Base-by-base conservation (phyloP, 2,888 invertebrate genomes). In the Drosophila anceps region DNA sequence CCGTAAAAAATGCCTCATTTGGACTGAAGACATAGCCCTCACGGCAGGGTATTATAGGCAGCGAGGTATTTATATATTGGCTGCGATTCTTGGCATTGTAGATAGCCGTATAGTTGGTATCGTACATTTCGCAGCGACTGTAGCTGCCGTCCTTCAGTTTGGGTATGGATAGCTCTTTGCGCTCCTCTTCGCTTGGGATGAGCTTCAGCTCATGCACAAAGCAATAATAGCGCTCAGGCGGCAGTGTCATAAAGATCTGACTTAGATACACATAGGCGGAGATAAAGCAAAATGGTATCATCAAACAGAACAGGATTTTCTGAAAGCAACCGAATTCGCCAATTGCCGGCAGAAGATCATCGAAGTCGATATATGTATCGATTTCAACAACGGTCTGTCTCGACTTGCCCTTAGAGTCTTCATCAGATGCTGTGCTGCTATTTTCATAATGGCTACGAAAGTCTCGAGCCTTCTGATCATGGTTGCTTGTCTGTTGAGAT, bases 181-280 rank as follows among this genome's bases (percentile, higher is more conserved):
- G 97, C 96, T 96, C 95, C 91, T 96, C 94, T 78, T 95, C 95
- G 2, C 94, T 92, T 0, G 95, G 94, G 61, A 96, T 93, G 87
- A 96, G 95, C 10, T 94, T 94, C 75, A 97, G 91, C 90, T 96
- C 96, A 0, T 96, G 96, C 3, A 97, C 94, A 92, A 94, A 94
- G 83, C 98, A 98, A 96, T 97, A 97, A 90, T 97, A 96, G 64
- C 95, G 94, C 59, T 96, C 96, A 0, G 96, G 97, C 53, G 95
- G 95, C 0, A 97, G 91, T 0, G 97, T 96, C 93, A 97, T 96
- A 91, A 98, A 98, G 65, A 97, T 96, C 93, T 97, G 97, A 27
- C 96, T 95, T 91, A 98, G 97, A 92, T 97, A 97, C 6, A 97
- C 96, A 93, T 96, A 97, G 1, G 97, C 96, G 18, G 97, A 96